Base-by-base conservation (phyloP, 2,888 invertebrate species). In the Conus canariensis region DNA sequence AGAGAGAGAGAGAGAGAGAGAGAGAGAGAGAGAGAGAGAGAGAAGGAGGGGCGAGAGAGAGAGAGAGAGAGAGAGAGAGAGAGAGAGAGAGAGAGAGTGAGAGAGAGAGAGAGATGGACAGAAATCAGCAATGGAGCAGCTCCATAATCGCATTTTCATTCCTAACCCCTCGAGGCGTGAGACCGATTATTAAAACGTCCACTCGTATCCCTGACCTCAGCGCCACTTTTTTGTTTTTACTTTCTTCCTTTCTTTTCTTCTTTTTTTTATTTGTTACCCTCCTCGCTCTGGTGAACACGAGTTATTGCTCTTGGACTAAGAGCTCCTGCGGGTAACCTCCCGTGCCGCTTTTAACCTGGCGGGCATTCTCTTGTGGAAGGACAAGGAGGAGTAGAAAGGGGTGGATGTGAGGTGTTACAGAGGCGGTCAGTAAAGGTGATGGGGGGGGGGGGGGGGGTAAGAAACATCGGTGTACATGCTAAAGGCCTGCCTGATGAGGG, bases 101-200 rank as follows among this genome's bases (percentile, higher is more conserved):
- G 77, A 77, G 77, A 30, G 77, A 30, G 30, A 16, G 30, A 5
- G 30, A 80, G 85, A 85, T 59, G 85, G 59, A 64, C 64, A 64
- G 64, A 59, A 85, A 85, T 85, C 60, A 19, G 85, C 86, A 25
- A 60, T 86, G 86, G 59, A 60, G 86, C 86, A 25, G 45, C 64
- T 30, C 16, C 64, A 86, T 86, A 86, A 86, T 86, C 86, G 86
- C 86, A 86, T 86, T 86, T 86, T 25, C 86, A 86, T 86, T 67
- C 60, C 64, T 64, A 45, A 19, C 45, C 12, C 86, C 59, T 19
- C 67, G 25, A 86, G 86, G 86, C 86, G 19, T 86, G 86, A 86
- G 64, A 67, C 16, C 59, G 86, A 22, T 86, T 86, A 86, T 86
- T 86, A 86, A 86, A 59, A 86, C 25, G 86, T 86, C 86, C 64